Percentiles rank a stretch among this genome's conserved stretches.
Evolutionary conservation across 2,797 vertebrate genomes (phyloP).

Genomic region (Squalus acanthias): DNA sequence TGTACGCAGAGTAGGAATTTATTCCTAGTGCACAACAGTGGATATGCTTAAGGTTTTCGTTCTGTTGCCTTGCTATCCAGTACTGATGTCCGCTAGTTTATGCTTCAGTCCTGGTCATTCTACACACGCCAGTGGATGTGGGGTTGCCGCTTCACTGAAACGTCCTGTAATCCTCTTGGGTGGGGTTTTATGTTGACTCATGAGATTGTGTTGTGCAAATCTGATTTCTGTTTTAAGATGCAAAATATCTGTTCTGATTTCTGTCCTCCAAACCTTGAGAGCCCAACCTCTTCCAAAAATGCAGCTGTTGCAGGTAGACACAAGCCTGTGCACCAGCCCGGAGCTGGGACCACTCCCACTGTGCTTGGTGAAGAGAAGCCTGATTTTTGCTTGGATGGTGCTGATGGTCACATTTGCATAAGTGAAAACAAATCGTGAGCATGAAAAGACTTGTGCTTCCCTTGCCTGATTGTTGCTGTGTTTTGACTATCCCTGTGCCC

Average conservation of each 20-base stretch:
- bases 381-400: not conserved
- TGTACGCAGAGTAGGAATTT: not conserved
- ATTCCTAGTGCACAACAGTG: not conserved
- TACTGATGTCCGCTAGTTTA: not conserved
- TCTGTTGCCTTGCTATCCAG: not conserved
- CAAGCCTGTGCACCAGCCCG: not conserved
- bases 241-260: not conserved
- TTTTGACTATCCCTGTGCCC: not conserved
- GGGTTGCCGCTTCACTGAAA: not conserved
- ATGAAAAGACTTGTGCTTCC: not conserved
- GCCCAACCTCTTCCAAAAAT: constrained; percentile 25
- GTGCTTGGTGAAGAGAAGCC: not conserved
- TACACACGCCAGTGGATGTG: no score
- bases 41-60: not conserved
- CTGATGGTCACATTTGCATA: not conserved
- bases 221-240: not conserved
- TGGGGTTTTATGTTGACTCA: not conserved
- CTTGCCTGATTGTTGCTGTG: not conserved
- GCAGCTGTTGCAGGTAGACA: not conserved
- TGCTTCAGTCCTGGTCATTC: not conserved
- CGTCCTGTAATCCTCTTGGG: not conserved
- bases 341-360: not conserved
- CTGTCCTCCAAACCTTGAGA: not conserved
- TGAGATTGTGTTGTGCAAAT: not conserved
- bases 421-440: not conserved